phyloP scores from a whole-genome alignment of 23 tunicate genomes.

The Styela plicata region DNA sequence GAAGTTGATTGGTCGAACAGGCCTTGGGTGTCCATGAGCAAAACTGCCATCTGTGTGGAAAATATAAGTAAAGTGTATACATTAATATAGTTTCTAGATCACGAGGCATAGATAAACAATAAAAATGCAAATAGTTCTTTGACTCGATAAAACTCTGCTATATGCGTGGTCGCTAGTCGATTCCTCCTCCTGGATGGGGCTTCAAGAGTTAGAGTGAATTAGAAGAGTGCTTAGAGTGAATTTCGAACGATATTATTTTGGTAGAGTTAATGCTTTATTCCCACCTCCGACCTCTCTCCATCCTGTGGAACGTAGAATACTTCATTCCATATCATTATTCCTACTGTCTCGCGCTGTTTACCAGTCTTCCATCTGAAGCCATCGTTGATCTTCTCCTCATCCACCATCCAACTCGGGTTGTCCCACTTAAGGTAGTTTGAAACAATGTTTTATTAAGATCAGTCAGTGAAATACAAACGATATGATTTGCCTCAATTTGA shows the following conservation, averaged over 20 bases:
- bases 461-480: too few relatives aligned
- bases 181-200: too few relatives aligned
- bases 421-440: not conserved
- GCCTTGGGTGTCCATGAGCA: constrained; percentile 12
- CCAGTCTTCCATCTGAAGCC: not conserved
- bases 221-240: too few relatives aligned
- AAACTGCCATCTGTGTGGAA: not conserved
- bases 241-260: too few relatives aligned
- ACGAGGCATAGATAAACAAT: too few relatives aligned
- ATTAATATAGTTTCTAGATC: not conserved
- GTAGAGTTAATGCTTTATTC: too few relatives aligned
- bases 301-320: not conserved
- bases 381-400: not conserved
- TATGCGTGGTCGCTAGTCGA: too few relatives aligned
- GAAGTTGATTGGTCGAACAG: not conserved
- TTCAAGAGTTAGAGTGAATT: too few relatives aligned
- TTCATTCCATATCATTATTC: not conserved
- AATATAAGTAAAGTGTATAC: not conserved
- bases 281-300: not conserved
- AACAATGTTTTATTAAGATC: too few relatives aligned
- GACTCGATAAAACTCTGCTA: too few relatives aligned
- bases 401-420: not conserved
- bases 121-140: too few relatives aligned
- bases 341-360: not conserved
- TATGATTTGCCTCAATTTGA: too few relatives aligned